Evolutionary conservation across 2,797 vertebrate species (phyloP), one percentile per base, ranked within the genome.

Genomic region (Oryzias sinensis): DNA sequence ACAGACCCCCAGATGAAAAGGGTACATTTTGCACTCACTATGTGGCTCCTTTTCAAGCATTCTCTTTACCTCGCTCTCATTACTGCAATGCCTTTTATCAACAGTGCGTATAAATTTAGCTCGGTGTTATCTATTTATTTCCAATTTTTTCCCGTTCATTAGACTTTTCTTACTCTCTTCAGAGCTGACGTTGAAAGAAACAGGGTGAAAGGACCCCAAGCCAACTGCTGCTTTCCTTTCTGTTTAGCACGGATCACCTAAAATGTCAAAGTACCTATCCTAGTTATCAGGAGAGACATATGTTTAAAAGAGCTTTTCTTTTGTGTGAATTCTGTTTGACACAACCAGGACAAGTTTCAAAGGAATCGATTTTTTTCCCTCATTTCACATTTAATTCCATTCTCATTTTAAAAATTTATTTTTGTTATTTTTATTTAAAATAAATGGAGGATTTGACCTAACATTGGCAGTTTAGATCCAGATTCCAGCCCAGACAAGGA

Each of bases 51-150:
- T 63, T 59, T 68, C 65, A 51, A 47, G 22, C 51, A 59, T 63
- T 62, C 62, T 74, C 65, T 70, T 62, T 59, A 70, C 53, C 72
- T 73, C 59, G 22, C n/a, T 13, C 70, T 80, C 69, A 80, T 85
- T 80, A 81, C 59, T 9, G 8, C 59, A 22, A 29, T 14, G 48
- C 37, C 68, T 80, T 79, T 75, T 63, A 81, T 76, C 70, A 80
- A 62, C 61, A 62, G 46, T 4, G 8, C 41, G 44, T 56, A 63
- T 65, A 49, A 76, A 58, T 79, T 73, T 59, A 76, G 62, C 37
- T 59, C 24, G 25, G 14, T 58, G 52, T 70, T 45, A 51, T 53
- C 33, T 63, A 22, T 62, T 29, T n/a, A 43, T 48, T 61, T 60
- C 43, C 18, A 45, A 5, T 59, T 66, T 60, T 59, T 52, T 59